Evolutionary conservation across 2,113 vertebrate genomes (phyloP), one percentile per base, ranked within the genome.

Genomic region (Zootoca vivipara): DNA sequence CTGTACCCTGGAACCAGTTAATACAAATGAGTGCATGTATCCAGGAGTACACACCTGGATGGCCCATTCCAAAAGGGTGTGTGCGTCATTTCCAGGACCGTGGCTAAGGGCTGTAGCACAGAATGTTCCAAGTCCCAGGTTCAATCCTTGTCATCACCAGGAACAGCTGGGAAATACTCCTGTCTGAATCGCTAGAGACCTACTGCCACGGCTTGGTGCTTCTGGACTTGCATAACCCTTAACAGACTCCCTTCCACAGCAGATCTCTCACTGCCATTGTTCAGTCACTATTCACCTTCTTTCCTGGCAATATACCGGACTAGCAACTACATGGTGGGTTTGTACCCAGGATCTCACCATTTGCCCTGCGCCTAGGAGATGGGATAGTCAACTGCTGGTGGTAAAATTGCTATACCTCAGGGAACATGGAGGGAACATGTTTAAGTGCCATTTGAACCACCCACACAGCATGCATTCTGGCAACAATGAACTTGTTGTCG

Each of bases 381-480:
- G 90, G 16, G 20, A 82, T 90, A 86, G 78, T 90, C 88, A 92
- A 65, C 90, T 92, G 42, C 88, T 67, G 86, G 92, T 91, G 90
- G 85, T 93, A 88, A 90, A 96, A 92, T 85, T 79, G 90, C 28
- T 87, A 89, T 10, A 74, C 85, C 78, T 85, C 85, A 86, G 90
- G 85, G 92, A 93, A 92, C 90, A 92, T 92, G 91, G 73, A 91
- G 75, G 80, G 93, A 90, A 96, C 95, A 96, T 83, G 72, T 94
- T 93, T 90, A 91, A 85, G 82, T 92, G 87, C 90, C 94, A 96
- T 96, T 93, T 96, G 96, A 96, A 83, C 94, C 96, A 95, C 94
- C 87, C 93, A 95, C 94, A 90, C 90, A 88, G 92, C 73, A 90
- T 10, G 6, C 70, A 90, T 94, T 94, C 94, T 96, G 92, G 93